These are phyloP conservation scores for Tenualosa ilisha DNA, from an alignment of 2,797 vertebrate species.

Conservation along the genomic window DNA sequence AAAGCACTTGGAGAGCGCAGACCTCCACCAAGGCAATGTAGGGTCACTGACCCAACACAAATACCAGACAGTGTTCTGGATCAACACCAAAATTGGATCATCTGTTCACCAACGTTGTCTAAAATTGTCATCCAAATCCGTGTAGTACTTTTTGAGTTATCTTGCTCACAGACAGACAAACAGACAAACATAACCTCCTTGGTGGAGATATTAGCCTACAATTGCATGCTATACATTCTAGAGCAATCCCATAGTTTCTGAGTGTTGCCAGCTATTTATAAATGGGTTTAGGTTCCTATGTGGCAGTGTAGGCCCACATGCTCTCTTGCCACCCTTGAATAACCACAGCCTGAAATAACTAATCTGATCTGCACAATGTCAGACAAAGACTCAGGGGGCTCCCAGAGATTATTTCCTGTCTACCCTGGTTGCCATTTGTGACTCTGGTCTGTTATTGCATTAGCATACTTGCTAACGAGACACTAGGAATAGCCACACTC, in stretches of 20 bases:
- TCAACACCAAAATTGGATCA: no score
- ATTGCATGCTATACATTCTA: not conserved
- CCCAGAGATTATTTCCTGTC: not conserved
- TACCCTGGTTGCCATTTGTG: not conserved
- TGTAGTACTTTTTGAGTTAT: no score
- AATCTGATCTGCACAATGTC: not conserved
- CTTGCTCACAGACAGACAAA: no score
- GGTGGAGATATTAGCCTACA: no score
- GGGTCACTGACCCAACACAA: no score
- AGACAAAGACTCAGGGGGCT: not conserved
- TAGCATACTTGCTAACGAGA: not conserved
- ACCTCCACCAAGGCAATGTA: no score
- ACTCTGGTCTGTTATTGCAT: not conserved
- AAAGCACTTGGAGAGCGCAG: no score
- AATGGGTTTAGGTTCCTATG: no score
- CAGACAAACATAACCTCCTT: no score
- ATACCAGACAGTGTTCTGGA: no score
- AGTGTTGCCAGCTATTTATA: not conserved
- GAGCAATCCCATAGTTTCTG: not conserved
- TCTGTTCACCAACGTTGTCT: no score
- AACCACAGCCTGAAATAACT: not conserved
- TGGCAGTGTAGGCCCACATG: not conserved
- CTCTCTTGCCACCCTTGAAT: not conserved
- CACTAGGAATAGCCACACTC: not conserved
- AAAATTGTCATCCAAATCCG: no score